Percentiles rank a stretch among this genome's conserved stretches.
Conservation (phyloP, 2,113 vertebrate species). For the Etia nguti region DNA sequence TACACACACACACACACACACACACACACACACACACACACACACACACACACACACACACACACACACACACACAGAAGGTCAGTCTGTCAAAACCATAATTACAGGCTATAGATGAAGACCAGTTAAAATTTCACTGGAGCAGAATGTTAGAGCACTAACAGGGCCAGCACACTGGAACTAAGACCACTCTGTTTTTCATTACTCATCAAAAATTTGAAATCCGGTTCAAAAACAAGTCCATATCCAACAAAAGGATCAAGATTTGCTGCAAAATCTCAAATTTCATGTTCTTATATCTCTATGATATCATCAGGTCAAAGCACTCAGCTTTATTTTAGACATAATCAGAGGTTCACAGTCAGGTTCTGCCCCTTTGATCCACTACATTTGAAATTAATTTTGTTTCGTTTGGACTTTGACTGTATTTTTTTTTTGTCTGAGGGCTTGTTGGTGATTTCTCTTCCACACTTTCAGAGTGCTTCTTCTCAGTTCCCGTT, state of each 20-base stretch:
- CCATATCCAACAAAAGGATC: not conserved
- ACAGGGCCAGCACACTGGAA: not conserved
- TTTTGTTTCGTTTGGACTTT: not conserved
- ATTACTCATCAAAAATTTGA: not conserved
- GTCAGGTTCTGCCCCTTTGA: not conserved
- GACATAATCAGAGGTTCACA: not conserved
- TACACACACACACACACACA: not conserved
- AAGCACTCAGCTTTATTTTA: not conserved
- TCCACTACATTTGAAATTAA: not conserved
- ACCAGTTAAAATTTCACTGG: constrained; percentile 16
- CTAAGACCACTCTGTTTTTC: not conserved
- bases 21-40: too few species aligned
- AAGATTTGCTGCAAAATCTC: not conserved
- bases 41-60: not conserved
- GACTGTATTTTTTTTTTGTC: not conserved
- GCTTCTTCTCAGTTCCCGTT: not conserved
- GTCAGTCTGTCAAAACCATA: constrained; percentile 32
- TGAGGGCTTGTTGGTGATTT: not conserved
- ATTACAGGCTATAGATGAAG: constrained; percentile 43
- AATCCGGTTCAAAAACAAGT: not conserved
- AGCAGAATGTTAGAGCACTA: not conserved
- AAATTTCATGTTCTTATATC: not conserved
- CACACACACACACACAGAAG: not conserved
- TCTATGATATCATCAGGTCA: not conserved
- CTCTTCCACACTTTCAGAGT: not conserved